Conservation (phyloP, 2,797 vertebrate species). For the Sebastiscus albofasciatus region DNA sequence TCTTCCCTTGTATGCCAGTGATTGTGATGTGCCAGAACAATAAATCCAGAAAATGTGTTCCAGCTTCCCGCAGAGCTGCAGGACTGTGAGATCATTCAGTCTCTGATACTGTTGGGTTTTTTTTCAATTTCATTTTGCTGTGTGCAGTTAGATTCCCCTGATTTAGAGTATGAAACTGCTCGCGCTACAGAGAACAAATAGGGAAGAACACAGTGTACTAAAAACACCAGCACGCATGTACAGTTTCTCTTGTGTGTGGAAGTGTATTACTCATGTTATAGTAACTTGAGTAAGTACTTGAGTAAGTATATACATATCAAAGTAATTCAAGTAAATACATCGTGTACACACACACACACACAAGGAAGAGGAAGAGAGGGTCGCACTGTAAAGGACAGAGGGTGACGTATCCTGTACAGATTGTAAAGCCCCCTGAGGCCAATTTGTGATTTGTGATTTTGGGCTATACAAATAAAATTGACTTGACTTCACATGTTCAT, state of each 20-base stretch:
- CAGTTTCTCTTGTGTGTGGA: neutral
- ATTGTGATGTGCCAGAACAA: conserved; percentile 57
- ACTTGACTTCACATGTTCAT: neutral
- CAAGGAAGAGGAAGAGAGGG: too few species aligned
- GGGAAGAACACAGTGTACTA: conserved; percentile 39
- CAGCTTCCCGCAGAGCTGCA: conserved; percentile 43
- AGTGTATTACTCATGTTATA: neutral
- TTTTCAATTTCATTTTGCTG: conserved; percentile 19
- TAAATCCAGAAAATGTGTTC: conserved; percentile 61
- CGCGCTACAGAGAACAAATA: neutral
- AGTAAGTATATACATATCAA: too few species aligned
- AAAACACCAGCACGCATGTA: neutral
- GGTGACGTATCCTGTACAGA: too few species aligned
- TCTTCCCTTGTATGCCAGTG: conserved; percentile 23
- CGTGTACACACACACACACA: too few species aligned
- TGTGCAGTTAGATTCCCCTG: conserved; percentile 14
- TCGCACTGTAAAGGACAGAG: too few species aligned
- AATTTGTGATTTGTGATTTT: too few species aligned
- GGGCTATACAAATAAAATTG: too few species aligned
- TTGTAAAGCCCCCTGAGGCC: too few species aligned
- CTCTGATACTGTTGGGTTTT: conserved; percentile 9
- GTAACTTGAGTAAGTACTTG: too few species aligned
- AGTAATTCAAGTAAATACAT: too few species aligned
- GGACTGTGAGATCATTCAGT: conserved; percentile 39
- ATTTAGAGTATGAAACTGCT: conserved; percentile 21